These are phyloP conservation scores for Eulithis testata DNA, from an alignment of 2,888 invertebrate genomes.

Conservation along the genomic window DNA sequence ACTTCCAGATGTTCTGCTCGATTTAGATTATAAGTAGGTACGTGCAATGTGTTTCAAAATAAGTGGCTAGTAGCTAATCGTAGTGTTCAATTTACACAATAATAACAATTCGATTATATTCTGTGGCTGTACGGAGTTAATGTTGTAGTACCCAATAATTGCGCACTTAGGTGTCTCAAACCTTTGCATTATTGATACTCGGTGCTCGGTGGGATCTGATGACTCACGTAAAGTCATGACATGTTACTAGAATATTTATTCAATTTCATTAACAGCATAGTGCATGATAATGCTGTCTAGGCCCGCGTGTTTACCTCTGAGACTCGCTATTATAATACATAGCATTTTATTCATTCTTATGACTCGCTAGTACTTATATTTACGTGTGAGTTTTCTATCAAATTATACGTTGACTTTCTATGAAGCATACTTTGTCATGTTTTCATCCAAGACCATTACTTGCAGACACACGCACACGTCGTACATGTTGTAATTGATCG, in stretches of 20 bases:
- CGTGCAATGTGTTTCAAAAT: constrained; percentile 7
- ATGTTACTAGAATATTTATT: constrained; percentile 52
- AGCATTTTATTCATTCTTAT: neutral
- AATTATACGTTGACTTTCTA: no score
- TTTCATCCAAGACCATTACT: neutral
- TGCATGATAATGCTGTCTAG: constrained; percentile 1
- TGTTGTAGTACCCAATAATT: constrained; percentile 36
- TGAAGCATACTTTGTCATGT: neutral
- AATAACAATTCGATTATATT: constrained; percentile 10
- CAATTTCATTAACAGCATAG: constrained; percentile 28
- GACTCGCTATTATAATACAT: neutral
- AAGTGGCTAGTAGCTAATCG: constrained; percentile 13
- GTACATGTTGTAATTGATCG: no score
- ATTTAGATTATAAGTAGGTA: neutral
- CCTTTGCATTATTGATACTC: constrained; percentile 37
- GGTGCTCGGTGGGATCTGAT: constrained; percentile 36
- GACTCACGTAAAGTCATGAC: constrained; percentile 46
- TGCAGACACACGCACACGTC: no score
- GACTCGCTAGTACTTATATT: no score
- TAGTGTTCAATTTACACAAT: constrained; percentile 18
- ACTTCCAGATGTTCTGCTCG: constrained; percentile 5
- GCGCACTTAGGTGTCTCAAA: constrained; percentile 44
- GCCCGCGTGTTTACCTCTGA: neutral
- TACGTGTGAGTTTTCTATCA: no score
- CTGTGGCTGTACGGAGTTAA: constrained; percentile 5